Percentiles rank a stretch among this genome's conserved stretches.
These are phyloP conservation scores for Hyles euphorbiae DNA, from an alignment of 1,140 invertebrate species.

Conservation along the genomic window DNA sequence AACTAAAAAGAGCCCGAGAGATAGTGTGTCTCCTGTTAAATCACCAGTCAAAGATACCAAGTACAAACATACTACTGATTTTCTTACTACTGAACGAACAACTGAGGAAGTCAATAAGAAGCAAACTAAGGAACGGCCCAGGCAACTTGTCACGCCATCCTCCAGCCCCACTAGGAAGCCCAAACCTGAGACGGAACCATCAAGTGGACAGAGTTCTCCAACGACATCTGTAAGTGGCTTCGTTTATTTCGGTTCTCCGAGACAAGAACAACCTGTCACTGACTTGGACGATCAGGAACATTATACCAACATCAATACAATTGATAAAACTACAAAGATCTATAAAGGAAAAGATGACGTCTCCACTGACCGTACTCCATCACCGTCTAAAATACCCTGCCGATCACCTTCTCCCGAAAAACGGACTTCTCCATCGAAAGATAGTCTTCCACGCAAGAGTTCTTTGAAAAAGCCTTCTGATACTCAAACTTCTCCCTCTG, in stretches of 20 bases:
- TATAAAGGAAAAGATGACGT: neutral
- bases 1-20: constrained; percentile 26
- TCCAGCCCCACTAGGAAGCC: constrained; percentile 64
- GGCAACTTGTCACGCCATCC: constrained; percentile 59
- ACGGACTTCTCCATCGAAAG: constrained; percentile 33
- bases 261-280: constrained; percentile 45
- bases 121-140: constrained; percentile 36
- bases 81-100: constrained; percentile 40
- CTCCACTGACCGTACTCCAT: constrained; percentile 30
- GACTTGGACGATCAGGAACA: constrained; percentile 54
- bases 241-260: constrained; percentile 58
- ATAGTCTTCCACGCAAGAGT: constrained; percentile 64
- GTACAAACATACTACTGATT: constrained; percentile 36
- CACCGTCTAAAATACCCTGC: constrained; percentile 60
- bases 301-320: constrained; percentile 20
- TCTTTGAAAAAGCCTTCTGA: constrained; percentile 66
- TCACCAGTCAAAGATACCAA: constrained; percentile 35
- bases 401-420: constrained; percentile 62
- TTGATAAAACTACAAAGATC: constrained; percentile 27
- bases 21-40: constrained; percentile 38
- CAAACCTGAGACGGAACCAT: constrained; percentile 51
- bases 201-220: constrained; percentile 67
- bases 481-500: constrained; percentile 43
- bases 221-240: constrained; percentile 74
- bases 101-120: constrained; percentile 47